Percentiles rank a stretch among this genome's conserved stretches.
Evolutionary conservation across 2,797 vertebrate species (phyloP).

Genomic region (Tachyglossus aculeatus): DNA sequence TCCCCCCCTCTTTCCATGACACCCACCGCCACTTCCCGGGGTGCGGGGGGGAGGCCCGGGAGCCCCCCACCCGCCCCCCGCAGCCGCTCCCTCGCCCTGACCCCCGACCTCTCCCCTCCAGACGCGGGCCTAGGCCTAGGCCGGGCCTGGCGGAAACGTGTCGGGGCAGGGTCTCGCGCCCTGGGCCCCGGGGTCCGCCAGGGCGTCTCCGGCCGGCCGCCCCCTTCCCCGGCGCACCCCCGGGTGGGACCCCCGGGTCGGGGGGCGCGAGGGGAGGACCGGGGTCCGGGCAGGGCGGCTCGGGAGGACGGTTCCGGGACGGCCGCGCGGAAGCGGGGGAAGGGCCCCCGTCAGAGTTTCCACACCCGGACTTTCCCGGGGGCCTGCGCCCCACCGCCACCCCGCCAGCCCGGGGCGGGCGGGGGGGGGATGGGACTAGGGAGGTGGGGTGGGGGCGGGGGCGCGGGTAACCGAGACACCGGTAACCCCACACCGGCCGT

Average conservation of each 20-base stretch:
- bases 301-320: too few species aligned
- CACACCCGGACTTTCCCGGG: too few species aligned
- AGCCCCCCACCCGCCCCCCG: background rate
- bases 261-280: constrained; percentile 43
- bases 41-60: background rate
- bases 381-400: constrained; percentile 54
- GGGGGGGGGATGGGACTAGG: background rate
- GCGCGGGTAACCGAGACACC: constrained; percentile 53
- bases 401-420: constrained; percentile 33
- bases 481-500: constrained; percentile 62
- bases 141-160: too few species aligned
- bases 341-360: too few species aligned
- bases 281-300: constrained; percentile 53
- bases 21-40: constrained; percentile 28
- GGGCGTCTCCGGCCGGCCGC: background rate
- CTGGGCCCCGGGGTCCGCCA: background rate
- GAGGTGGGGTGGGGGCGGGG: background rate
- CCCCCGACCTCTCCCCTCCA: background rate
- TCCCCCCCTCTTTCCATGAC: background rate
- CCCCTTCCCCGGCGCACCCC: background rate
- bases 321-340: too few species aligned
- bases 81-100: background rate
- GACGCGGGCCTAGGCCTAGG: too few species aligned
- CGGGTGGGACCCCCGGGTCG: background rate
- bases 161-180: too few species aligned